Conservation (phyloP, 2,797 vertebrate genomes). For the Lepilemur septentrionalis region DNA sequence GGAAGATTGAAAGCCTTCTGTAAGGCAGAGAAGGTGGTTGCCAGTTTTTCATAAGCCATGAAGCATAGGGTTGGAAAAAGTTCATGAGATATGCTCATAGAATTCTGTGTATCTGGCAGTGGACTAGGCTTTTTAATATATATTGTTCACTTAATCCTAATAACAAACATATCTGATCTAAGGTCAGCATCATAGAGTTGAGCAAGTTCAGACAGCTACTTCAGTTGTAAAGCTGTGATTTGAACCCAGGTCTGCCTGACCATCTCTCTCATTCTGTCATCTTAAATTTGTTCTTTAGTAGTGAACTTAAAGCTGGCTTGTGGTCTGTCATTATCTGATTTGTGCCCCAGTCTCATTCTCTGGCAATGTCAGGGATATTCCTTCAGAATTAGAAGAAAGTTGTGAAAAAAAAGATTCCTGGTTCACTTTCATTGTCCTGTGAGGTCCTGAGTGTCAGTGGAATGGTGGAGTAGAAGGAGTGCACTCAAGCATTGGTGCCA, state of each 20-base stretch:
- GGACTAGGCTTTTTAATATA: neutral
- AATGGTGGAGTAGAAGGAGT: neutral
- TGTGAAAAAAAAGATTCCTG: neutral
- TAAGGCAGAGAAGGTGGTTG: neutral
- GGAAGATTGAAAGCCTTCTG: slow-evolving; percentile 26
- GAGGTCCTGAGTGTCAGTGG: neutral
- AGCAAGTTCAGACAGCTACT: neutral
- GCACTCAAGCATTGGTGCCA: neutral
- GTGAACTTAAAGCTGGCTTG: neutral
- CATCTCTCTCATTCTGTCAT: neutral
- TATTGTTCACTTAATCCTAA: neutral
- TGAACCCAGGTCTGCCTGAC: neutral
- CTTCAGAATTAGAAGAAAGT: neutral
- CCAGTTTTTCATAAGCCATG: slow-evolving; percentile 34
- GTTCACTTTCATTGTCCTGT: neutral
- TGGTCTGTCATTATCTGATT: neutral
- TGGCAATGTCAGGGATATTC: neutral
- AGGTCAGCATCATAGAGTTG: neutral
- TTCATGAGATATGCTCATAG: neutral
- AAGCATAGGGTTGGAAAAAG: neutral
- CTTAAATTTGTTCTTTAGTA: neutral
- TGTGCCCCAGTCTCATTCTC: neutral
- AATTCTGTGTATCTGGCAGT: neutral
- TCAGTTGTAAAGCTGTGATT: neutral
- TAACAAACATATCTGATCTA: neutral